These are phyloP conservation scores for Sinella curviseta DNA, from an alignment of 1,140 invertebrate species.

Conservation along the genomic window DNA sequence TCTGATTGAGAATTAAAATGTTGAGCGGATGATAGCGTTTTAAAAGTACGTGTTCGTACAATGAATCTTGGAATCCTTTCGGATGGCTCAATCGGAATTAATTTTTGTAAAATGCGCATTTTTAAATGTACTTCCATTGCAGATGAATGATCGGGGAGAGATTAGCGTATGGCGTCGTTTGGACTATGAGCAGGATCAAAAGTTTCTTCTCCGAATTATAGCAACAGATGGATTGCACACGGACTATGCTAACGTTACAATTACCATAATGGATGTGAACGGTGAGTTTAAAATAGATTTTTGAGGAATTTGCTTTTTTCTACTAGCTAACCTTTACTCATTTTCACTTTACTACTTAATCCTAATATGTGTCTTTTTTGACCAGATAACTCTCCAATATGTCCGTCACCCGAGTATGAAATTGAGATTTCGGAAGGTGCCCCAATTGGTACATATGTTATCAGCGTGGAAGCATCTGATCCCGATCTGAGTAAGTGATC, in stretches of 20 bases:
- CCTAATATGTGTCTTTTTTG: background rate
- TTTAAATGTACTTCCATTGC: too few relatives aligned
- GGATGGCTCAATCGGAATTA: too few relatives aligned
- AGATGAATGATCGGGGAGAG: conserved; percentile 48
- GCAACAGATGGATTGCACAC: conserved; percentile 47
- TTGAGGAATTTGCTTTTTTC: background rate
- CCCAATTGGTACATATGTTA: conserved; percentile 39
- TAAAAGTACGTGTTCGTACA: too few relatives aligned
- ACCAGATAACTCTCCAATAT: conserved; percentile 47
- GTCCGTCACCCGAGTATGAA: conserved; percentile 44
- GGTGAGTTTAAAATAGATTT: conserved; percentile 34
- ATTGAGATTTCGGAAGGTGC: conserved; percentile 35
- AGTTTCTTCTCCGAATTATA: conserved; percentile 41
- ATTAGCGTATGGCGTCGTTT: conserved; percentile 41
- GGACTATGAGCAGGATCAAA: conserved; percentile 45
- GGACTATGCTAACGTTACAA: conserved; percentile 46
- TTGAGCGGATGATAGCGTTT: too few relatives aligned
- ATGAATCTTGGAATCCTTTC: too few relatives aligned
- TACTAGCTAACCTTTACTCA: background rate
- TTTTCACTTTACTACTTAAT: background rate
- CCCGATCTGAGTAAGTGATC: conserved; percentile 45
- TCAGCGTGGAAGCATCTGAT: conserved; percentile 44
- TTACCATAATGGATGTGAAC: conserved; percentile 48
- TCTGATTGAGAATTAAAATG: too few relatives aligned
- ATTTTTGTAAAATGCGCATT: too few relatives aligned